Percentiles rank a stretch among this genome's conserved stretches.
Evolutionary conservation across 2,113 vertebrate species (phyloP).

Genomic region (Odontophorus gujanensis): DNA sequence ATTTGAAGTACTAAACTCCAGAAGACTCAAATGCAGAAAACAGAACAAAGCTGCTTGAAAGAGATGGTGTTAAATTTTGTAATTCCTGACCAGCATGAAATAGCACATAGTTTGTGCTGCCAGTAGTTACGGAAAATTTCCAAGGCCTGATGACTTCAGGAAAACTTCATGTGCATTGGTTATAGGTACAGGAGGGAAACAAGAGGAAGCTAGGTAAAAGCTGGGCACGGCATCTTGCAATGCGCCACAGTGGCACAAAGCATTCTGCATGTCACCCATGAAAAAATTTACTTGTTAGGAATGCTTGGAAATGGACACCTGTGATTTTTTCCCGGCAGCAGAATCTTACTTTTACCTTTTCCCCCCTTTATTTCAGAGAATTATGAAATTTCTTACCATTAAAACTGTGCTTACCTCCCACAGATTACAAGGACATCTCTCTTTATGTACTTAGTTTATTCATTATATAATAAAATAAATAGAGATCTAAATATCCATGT

Average conservation of each 20-base stretch:
- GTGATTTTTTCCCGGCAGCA: not conserved
- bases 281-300: not conserved
- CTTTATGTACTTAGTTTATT: not conserved
- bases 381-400: not conserved
- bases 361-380: not conserved
- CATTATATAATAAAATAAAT: constrained; percentile 28
- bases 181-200: not conserved
- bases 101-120: not conserved
- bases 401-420: not conserved
- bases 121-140: not conserved
- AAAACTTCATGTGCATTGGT: not conserved
- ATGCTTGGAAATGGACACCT: not conserved
- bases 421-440: not conserved
- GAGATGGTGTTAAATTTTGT: not conserved
- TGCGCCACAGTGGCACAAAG: not conserved
- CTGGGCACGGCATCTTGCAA: not conserved
- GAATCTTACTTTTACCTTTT: not conserved
- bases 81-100: not conserved
- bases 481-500: not conserved
- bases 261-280: not conserved
- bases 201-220: not conserved
- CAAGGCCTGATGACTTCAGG: not conserved
- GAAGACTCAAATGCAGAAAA: not conserved
- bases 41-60: not conserved
- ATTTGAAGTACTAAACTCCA: not conserved